Base-by-base conservation (phyloP, 2,797 vertebrate species). In the Gymnoscopelus microlampas region DNA sequence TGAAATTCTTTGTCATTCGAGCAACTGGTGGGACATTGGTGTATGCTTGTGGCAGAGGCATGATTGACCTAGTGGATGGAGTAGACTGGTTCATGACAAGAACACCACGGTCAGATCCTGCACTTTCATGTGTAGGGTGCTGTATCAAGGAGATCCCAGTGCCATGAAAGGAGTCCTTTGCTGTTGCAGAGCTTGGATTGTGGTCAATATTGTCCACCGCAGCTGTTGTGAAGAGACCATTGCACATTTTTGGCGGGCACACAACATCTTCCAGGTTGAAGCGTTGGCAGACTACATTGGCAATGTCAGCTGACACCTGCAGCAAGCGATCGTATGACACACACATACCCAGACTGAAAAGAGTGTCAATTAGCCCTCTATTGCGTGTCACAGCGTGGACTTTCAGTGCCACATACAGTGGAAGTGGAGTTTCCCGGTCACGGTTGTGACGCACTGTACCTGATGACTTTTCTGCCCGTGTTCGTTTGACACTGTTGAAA, bases 151-250 rank as follows among this genome's bases (percentile, higher is more conserved):
- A 49, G 19, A 61, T 49, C 5, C 60, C 60, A 12, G 39, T 61
- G 60, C 19, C 35, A 24, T 49, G 39, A 39, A 49, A 61, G 6
- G 60, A 61, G 32, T 65, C 63, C 32, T 65, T 54, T 26, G 63
- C 51, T 65, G 63, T 54, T 65, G 13, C 50, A 54, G 63, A 54
- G 35, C 50, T 65, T 54, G 63, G 60, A 61, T 63, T 63, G 26
- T 63, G 68, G 68, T 64, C 68, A 19, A 63, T 54, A 29, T 71
- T 70, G 49, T 70, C 57, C 68, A 64, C 68, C 14, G 67, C 67
- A 48, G 39, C 67, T 58, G 67, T 71, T 71, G 68, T 71, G 39
- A 71, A 71, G 24, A 71, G 47, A 13, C 62, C 62, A 32, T 61
- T 7, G 11, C 68, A 15, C 32, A 70, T 13, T 12, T 62, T 54